A percentile compares a stretch with the other conserved stretches of the same genome.
These are phyloP conservation scores for Drosophila helvetica DNA, from an alignment of 2,888 invertebrate genomes.

Conservation along the genomic window DNA sequence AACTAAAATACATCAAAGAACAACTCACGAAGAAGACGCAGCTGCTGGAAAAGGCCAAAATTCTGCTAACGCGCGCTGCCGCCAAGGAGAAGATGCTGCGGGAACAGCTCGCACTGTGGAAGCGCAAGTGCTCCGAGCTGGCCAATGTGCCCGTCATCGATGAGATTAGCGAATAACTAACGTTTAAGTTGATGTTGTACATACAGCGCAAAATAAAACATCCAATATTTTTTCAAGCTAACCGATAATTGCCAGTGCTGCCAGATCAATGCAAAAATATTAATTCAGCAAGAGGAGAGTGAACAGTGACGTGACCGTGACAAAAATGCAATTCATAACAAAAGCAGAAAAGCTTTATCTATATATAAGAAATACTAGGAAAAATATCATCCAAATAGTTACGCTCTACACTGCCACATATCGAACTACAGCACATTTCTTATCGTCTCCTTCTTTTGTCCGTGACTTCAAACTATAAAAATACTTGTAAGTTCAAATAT, in stretches of 20 bases:
- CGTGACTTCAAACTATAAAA: too few species aligned
- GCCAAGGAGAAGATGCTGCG: slow-evolving; percentile 87
- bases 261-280: slow-evolving; percentile 8
- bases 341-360: too few species aligned
- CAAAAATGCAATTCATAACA: too few species aligned
- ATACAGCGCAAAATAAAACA: slow-evolving; percentile 25
- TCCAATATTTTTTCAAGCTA: slow-evolving; percentile 2
- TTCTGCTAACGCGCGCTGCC: slow-evolving; percentile 87
- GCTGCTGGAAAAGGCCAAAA: slow-evolving; percentile 87
- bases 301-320: too few species aligned
- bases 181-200: slow-evolving; percentile 59
- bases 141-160: slow-evolving; percentile 84
- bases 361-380: too few species aligned
- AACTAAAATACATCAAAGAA: slow-evolving; percentile 85
- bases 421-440: too few species aligned
- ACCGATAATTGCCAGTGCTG: background rate
- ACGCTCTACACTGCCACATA: too few species aligned
- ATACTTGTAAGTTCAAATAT: too few species aligned
- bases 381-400: too few species aligned
- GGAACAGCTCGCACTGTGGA: slow-evolving; percentile 84
- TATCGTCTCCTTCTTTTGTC: too few species aligned
- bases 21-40: slow-evolving; percentile 87
- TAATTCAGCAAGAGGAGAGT: background rate
- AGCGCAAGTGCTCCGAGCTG: slow-evolving; percentile 83
- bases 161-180: slow-evolving; percentile 83